A percentile compares a stretch with the other conserved stretches of the same genome.
Evolutionary conservation across 2,113 vertebrate species (phyloP).

Genomic region (Hippocampus zosterae): DNA sequence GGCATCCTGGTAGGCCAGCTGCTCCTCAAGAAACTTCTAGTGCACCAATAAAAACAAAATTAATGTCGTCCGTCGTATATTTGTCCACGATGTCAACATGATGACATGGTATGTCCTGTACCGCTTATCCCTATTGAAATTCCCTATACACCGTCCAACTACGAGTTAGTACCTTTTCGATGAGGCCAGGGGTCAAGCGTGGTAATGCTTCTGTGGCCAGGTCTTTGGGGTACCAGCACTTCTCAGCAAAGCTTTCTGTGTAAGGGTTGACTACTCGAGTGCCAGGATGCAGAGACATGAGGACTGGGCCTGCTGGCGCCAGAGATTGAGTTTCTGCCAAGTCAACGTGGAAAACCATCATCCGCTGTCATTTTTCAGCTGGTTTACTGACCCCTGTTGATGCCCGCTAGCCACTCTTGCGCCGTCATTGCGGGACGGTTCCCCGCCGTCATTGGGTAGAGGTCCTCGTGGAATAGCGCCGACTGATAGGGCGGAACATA

Average conservation of each 20-base stretch:
- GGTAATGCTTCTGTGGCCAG: background rate
- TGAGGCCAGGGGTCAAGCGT: conserved; percentile 9
- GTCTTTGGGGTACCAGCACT: conserved; percentile 28
- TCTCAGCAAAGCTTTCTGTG: conserved; percentile 47
- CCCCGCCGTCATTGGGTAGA: conserved; percentile 85
- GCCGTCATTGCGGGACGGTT: conserved; percentile 82
- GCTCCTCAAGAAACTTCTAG: conserved; percentile 48
- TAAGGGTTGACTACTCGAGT: conserved; percentile 54
- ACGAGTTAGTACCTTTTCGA: conserved; percentile 37
- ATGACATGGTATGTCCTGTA: background rate
- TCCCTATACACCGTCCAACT: background rate
- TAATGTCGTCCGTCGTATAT: background rate
- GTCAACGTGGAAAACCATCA: conserved; percentile 8
- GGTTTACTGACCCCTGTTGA: conserved; percentile 78
- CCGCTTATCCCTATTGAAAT: background rate
- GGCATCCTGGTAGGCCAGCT: conserved; percentile 51
- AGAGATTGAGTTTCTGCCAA: background rate
- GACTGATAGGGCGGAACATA: conserved; percentile 67
- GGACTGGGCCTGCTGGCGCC: conserved; percentile 68
- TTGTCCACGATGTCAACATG: background rate
- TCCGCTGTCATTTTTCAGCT: conserved; percentile 1
- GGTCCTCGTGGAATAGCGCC: conserved; percentile 85
- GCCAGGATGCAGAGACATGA: conserved; percentile 82
- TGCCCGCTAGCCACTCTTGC: conserved; percentile 83
- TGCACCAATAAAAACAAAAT: background rate